Conservation (phyloP, 2,888 invertebrate species). For the Andricus curvator region DNA sequence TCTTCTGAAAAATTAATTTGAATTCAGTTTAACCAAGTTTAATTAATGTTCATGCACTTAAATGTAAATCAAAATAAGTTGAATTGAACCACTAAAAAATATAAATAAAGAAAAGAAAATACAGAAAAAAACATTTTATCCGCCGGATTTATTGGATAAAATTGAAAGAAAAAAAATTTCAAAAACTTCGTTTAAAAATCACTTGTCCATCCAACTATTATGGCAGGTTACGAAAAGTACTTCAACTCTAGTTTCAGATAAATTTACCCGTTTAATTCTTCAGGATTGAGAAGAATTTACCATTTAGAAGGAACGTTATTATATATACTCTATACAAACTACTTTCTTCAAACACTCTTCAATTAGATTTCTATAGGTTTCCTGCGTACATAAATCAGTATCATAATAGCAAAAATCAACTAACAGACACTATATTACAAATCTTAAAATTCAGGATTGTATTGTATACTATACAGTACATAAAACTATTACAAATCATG, state of each 20-base stretch:
- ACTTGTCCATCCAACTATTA: neutral
- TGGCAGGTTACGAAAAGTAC: neutral
- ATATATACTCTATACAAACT: neutral
- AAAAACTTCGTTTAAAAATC: neutral
- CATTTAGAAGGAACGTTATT: neutral
- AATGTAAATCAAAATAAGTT: no score
- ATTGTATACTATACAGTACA: conserved; percentile 22
- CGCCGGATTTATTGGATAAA: neutral
- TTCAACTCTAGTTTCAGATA: neutral
- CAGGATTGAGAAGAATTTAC: neutral
- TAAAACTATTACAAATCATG: conserved; percentile 32
- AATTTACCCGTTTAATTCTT: neutral
- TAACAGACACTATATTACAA: conserved; percentile 19
- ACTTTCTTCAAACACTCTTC: neutral
- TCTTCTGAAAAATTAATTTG: no score
- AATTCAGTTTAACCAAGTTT: no score
- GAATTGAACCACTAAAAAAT: no score
- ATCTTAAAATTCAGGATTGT: conserved; percentile 18
- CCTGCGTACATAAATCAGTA: conserved; percentile 1
- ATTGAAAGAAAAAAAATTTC: neutral
- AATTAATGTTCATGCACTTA: no score
- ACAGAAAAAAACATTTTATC: neutral
- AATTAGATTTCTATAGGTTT: neutral
- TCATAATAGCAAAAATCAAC: conserved; percentile 17
- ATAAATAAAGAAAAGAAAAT: neutral